Evolutionary conservation across 1,140 invertebrate species (phyloP).

Genomic region (Mycetomoellerius zeteki): DNA sequence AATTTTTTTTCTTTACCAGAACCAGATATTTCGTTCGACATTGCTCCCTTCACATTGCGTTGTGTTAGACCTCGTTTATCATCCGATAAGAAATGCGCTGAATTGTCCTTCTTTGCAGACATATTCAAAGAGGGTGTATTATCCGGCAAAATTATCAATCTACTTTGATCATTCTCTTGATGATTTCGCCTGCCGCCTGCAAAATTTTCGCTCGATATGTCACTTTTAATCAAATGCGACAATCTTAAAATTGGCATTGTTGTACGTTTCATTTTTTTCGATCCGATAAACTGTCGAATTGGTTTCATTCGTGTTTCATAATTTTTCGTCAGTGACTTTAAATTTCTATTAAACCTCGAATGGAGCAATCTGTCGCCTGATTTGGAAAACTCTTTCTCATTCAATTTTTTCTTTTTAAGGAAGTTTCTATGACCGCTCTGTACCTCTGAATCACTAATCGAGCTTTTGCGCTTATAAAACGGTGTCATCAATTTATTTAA

Average conservation of each 20-base stretch:
- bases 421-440: background rate
- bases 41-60: background rate
- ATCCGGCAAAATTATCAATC: background rate
- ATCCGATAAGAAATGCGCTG: background rate
- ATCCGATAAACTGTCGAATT: background rate
- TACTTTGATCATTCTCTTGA: background rate
- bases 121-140: background rate
- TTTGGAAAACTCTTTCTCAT: background rate
- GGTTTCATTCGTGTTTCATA: background rate
- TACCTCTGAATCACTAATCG: background rate
- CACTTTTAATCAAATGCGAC: background rate
- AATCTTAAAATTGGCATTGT: background rate
- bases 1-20: background rate
- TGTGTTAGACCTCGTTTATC: background rate
- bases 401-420: background rate
- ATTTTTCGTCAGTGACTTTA: slow-evolving; percentile 36
- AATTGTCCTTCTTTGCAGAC: background rate
- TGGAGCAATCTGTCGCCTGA: background rate
- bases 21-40: background rate
- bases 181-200: background rate
- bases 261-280: background rate
- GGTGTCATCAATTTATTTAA: slow-evolving; percentile 29
- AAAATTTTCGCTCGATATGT: background rate
- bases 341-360: slow-evolving; percentile 42
- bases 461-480: background rate